Base-by-base conservation (phyloP, 2,888 invertebrate genomes). In the Spilosoma lubricipeda region DNA sequence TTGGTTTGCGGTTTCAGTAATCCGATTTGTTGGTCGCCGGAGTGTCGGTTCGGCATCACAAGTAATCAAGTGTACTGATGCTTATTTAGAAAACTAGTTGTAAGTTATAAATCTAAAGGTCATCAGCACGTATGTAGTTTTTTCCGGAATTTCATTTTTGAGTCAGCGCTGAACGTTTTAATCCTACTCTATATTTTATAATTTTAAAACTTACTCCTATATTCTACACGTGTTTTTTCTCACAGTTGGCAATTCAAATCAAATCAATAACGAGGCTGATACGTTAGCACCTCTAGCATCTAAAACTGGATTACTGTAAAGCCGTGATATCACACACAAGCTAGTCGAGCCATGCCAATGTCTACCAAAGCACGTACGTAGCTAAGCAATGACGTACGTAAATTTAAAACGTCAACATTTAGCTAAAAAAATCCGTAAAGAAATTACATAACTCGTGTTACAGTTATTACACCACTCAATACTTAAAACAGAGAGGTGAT, bases 1-100 rank as follows among this genome's bases (percentile, higher is more conserved):
- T 90, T 85, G 88, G 88, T 88, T 88, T 92, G 92, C 81, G 92
- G 92, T 89, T 86, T 81, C 85, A 86, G 85, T 86, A 84, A 87
- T 88, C 88, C 89, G 89, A 90, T 91, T 90, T 88, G 86, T 76
- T 87, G 81, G 76, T 82, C 85, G 82, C 88, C 74, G 73, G 84
- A 84, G 85, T 75, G 59, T 71, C 64, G 36, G 74, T 81, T 86
- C 74, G 82, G 84, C 82, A 81, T 86, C 73, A 75, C 78, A 78
- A 77, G 73, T 77, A 75, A 75, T 63, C 45, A 42, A 33, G 18
- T 70, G 23, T 13, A 39, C 13, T 27, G 20, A 27, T 20, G 13
- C 27, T 23, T 68, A 33, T 52, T 30, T 18, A 18, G 18, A 0
- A 30, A 18, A 8, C 27, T 30, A 27, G 7, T 30, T 63, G 18